phyloP scores from a whole-genome alignment of 2,888 invertebrate genomes.

The Cephus nigrinus region DNA sequence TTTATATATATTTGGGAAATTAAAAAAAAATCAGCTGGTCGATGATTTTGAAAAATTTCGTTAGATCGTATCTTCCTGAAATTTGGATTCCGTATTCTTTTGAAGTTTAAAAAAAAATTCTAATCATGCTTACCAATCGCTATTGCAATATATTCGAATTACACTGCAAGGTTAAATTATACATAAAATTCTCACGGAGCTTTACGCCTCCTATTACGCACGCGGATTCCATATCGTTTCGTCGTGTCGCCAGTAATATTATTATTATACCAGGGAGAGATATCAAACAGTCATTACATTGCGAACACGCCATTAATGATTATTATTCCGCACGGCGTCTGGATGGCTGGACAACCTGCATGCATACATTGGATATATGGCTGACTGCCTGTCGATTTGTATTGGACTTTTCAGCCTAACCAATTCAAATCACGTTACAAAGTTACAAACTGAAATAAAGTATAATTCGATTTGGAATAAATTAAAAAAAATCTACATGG shows the following conservation, averaged over 20 bases:
- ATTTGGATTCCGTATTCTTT: neutral
- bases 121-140: neutral
- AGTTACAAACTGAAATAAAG: neutral
- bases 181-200: neutral
- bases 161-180: neutral
- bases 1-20: neutral
- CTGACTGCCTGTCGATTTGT: neutral
- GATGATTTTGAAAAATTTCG: neutral
- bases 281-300: constrained; percentile 24
- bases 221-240: neutral
- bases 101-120: neutral
- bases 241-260: constrained; percentile 12
- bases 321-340: constrained; percentile 25
- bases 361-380: neutral
- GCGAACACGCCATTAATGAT: constrained; percentile 25
- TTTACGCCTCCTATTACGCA: neutral
- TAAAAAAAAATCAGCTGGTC: neutral
- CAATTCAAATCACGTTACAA: neutral
- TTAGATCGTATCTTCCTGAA: neutral
- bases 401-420: neutral
- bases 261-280: constrained; percentile 14
- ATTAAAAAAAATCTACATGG: neutral
- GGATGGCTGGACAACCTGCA: neutral
- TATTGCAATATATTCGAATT: neutral
- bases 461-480: neutral